Evolutionary conservation across 2,888 invertebrate species (phyloP), one percentile per base, ranked within the genome.

Genomic region (Ferdinandea cuprea): DNA sequence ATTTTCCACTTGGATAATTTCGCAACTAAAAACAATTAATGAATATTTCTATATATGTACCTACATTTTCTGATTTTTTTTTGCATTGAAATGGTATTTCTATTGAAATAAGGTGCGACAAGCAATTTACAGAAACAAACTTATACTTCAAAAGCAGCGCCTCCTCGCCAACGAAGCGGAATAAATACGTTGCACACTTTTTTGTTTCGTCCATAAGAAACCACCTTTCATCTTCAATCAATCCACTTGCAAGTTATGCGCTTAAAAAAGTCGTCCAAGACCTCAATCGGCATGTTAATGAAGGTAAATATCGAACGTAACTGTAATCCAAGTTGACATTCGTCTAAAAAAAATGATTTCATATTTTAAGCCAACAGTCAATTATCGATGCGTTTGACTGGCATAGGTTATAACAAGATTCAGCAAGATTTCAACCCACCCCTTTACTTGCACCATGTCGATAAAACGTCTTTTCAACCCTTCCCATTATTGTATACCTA

Each of bases 101-200:
- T 5, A 15, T 11, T 13, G n/a, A 76, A 65, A n/a, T n/a, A n/a
- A 59, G 63, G 46, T 71, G 19, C 46, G 40, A 61, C 25, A n/a
- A 72, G 8, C 40, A 25, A 46, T 37, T 58, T 8, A 56, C 65
- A 32, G 46, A 52, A 63, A 58, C n/a, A 68, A 44, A 40, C 13
- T 25, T 7, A 40, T 13, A 73, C 68, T 69, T 66, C 79, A 84
- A 79, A 79, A 61, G 63, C 17, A 52, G 58, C 48, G 66, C 52
- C 52, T 37, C 28, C 17, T 15, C 44, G 69, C 54, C 68, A 84
- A 5, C 15, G 28, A 59, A 59, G 52, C 65, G 84, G 74, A 84
- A 84, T 66, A 84, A 84, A 84, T 84, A 35, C 40, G 59, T 69
- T 84, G 84, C 84, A 84, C 84, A 74, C 84, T 74, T 84, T 73